Percentiles rank a stretch among this genome's conserved stretches.
phyloP scores from a whole-genome alignment of 2,797 vertebrate genomes.

The Mycteria americana region DNA sequence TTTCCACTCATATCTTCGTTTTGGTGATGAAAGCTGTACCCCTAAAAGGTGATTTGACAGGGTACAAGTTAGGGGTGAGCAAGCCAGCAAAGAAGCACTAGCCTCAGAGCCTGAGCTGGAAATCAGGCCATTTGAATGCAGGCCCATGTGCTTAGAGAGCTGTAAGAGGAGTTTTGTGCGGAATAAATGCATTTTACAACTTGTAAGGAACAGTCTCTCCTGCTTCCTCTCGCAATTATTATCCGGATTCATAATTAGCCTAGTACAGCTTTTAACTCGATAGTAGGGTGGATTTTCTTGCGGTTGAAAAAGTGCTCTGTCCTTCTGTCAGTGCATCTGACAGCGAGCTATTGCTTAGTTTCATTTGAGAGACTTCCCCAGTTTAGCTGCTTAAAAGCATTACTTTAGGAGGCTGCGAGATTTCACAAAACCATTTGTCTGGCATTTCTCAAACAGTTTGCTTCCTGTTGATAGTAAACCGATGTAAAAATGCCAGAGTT shows the following conservation, averaged over 20 bases:
- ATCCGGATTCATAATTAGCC: not conserved
- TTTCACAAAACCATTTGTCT: conserved; percentile 46
- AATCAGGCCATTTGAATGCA: not conserved
- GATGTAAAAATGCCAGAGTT: conserved; percentile 29
- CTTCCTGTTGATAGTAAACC: conserved; percentile 42
- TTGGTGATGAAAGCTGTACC: not conserved
- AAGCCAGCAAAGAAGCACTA: not conserved
- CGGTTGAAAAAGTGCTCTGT: not conserved
- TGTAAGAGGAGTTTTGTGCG: not conserved
- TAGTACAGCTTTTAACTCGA: not conserved
- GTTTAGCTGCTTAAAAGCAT: conserved; percentile 46
- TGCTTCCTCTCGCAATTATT: not conserved
- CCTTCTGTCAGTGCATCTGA: not conserved
- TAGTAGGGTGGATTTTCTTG: not conserved
- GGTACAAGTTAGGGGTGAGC: not conserved
- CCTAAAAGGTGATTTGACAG: not conserved
- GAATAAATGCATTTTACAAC: not conserved
- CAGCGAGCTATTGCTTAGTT: not conserved
- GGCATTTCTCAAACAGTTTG: conserved; percentile 58
- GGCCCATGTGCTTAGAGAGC: not conserved
- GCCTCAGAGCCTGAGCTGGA: not conserved
- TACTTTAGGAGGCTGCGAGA: conserved; percentile 27
- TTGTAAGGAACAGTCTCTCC: not conserved
- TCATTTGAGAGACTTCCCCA: conserved; percentile 19
- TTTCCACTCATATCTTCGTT: not conserved